A percentile compares a stretch with the other conserved stretches of the same genome.
Conservation (phyloP, 2,888 invertebrate species). For the Xestia rhomboidea region DNA sequence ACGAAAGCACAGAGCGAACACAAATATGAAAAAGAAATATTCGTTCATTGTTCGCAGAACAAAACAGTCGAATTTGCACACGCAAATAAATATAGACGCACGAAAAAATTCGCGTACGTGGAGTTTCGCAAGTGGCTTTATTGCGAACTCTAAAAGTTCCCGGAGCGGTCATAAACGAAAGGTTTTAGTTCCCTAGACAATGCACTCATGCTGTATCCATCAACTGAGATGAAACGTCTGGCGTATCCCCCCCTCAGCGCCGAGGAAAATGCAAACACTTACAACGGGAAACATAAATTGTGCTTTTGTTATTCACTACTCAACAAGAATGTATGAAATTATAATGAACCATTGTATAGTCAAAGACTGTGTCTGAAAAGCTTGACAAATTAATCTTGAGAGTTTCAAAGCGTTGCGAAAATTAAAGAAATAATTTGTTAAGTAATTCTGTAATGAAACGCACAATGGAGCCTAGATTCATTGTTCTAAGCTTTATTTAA, state of each 20-base stretch:
- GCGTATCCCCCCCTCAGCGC: constrained; percentile 24
- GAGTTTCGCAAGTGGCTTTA: constrained; percentile 71
- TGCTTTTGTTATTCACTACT: constrained; percentile 69
- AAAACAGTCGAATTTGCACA: constrained; percentile 52
- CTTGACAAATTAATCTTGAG: constrained; percentile 57
- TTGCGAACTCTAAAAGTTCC: constrained; percentile 64
- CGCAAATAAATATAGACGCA: constrained; percentile 65
- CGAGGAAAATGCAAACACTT: constrained; percentile 71
- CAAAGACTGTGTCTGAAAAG: constrained; percentile 48
- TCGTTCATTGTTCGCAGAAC: constrained; percentile 38
- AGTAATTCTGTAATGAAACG: constrained; percentile 50
- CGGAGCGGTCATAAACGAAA: constrained; percentile 68
- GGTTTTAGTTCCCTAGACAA: constrained; percentile 77
- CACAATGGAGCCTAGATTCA: constrained; percentile 37
- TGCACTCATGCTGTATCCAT: constrained; percentile 77
- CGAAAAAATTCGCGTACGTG: constrained; percentile 63
- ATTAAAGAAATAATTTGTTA: constrained; percentile 49
- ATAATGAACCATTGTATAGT: constrained; percentile 53
- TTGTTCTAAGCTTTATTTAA: constrained; percentile 39
- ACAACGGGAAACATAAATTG: constrained; percentile 73
- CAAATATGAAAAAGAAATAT: constrained; percentile 45
- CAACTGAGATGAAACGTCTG: constrained; percentile 78
- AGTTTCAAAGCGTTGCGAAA: constrained; percentile 47
- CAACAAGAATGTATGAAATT: constrained; percentile 55
- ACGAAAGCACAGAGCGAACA: constrained; percentile 8